These are phyloP conservation scores for Resseliella maxima DNA, from an alignment of 2,888 invertebrate species.

Conservation along the genomic window DNA sequence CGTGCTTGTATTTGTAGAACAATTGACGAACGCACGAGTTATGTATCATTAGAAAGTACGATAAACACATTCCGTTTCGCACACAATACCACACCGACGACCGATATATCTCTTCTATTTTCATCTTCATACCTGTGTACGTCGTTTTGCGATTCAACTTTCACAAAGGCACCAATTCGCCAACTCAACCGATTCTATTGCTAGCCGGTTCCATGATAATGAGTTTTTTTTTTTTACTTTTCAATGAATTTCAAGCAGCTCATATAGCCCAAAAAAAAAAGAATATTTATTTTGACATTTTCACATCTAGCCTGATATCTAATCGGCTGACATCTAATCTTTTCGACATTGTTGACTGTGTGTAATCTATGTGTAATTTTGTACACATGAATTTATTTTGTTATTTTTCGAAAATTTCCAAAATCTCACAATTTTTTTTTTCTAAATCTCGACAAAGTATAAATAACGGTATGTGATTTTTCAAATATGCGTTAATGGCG, in stretches of 20 bases:
- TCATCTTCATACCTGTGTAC: background rate
- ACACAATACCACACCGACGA: background rate
- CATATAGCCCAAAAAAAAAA: background rate
- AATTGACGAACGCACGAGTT: background rate
- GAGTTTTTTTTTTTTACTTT: background rate
- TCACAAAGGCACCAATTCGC: background rate
- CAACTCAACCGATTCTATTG: background rate
- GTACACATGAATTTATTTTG: too few relatives aligned
- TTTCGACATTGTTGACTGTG: too few relatives aligned
- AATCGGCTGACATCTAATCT: too few relatives aligned
- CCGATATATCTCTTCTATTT: background rate
- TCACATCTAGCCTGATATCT: too few relatives aligned
- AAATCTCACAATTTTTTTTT: too few relatives aligned
- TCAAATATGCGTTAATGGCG: too few relatives aligned
- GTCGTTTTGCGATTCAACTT: background rate
- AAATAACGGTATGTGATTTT: too few relatives aligned
- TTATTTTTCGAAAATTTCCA: too few relatives aligned
- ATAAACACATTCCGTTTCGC: background rate
- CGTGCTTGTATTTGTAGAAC: constrained; percentile 31
- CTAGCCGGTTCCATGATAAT: constrained; percentile 13
- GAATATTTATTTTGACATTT: too few relatives aligned
- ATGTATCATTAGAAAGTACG: constrained; percentile 32
- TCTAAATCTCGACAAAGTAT: too few relatives aligned
- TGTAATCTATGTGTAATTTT: too few relatives aligned
- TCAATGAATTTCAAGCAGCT: background rate